Conservation (phyloP, 2,113 vertebrate genomes). For the Falcunculus frontatus region DNA sequence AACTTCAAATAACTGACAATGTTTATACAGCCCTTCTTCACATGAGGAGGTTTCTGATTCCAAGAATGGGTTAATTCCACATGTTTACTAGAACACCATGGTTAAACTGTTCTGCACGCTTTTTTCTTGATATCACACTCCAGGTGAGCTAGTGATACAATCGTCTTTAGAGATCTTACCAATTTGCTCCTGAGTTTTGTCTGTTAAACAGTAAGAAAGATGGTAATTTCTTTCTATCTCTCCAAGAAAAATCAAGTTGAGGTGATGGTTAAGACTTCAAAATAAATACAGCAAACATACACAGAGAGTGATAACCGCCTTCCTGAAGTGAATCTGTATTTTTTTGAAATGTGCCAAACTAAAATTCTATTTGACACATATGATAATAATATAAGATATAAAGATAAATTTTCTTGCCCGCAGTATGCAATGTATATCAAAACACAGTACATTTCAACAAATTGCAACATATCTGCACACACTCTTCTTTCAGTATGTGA, state of each 20-base stretch:
- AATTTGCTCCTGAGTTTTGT: background rate
- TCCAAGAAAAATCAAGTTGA: background rate
- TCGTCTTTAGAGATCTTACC: background rate
- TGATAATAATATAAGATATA: background rate
- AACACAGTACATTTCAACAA: background rate
- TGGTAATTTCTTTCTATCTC: background rate
- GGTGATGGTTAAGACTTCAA: background rate
- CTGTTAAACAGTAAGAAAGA: background rate
- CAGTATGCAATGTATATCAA: background rate
- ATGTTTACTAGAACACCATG: background rate
- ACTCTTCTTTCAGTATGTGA: background rate
- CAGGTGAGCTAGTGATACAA: background rate
- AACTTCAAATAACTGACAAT: background rate
- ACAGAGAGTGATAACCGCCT: background rate
- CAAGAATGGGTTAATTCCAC: background rate
- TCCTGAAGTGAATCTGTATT: background rate
- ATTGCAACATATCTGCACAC: background rate
- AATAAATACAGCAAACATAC: background rate
- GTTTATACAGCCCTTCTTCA: background rate
- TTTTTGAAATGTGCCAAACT: background rate
- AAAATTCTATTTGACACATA: background rate
- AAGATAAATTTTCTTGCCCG: conserved; percentile 6
- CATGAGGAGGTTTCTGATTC: background rate
- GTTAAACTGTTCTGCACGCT: background rate
- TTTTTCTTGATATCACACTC: rapidly evolving